A percentile compares a stretch with the other conserved stretches of the same genome.
Conservation (phyloP, 1,140 invertebrate genomes). For the Temnothorax nylanderi region DNA sequence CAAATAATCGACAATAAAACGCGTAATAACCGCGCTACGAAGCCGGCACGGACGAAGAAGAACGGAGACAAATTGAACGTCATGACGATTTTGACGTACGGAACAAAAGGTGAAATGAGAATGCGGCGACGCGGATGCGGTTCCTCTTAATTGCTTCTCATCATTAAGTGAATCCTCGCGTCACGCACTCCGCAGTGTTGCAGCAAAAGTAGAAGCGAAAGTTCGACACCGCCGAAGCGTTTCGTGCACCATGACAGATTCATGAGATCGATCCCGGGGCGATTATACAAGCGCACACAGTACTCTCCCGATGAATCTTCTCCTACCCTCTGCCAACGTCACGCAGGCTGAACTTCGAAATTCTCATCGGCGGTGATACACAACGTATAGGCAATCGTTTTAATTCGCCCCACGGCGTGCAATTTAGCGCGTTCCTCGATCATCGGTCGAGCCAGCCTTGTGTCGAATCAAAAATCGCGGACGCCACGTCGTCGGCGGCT, state of each 20-base stretch:
- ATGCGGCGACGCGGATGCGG: not conserved
- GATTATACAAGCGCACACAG: not conserved
- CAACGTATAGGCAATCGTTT: slow-evolving; percentile 37
- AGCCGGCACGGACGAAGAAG: slow-evolving; percentile 44
- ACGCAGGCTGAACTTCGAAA: slow-evolving; percentile 29
- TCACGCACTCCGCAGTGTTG: not conserved
- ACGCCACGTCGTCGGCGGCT: slow-evolving; percentile 57
- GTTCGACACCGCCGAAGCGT: not conserved
- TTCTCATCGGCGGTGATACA: slow-evolving; percentile 2
- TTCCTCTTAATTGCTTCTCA: slow-evolving; percentile 9
- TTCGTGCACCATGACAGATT: slow-evolving; percentile 40
- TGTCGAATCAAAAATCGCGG: slow-evolving; percentile 58
- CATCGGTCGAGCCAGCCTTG: slow-evolving; percentile 19
- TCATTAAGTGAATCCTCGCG: not conserved
- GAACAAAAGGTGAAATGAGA: slow-evolving; percentile 64
- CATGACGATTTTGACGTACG: slow-evolving; percentile 42
- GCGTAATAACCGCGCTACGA: slow-evolving; percentile 65
- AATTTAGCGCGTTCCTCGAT: slow-evolving; percentile 60
- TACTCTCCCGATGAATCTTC: slow-evolving; percentile 6
- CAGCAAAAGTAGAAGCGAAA: slow-evolving; percentile 4
- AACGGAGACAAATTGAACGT: slow-evolving; percentile 73
- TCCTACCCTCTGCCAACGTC: not conserved
- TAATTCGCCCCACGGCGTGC: slow-evolving; percentile 52
- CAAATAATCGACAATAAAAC: slow-evolving; percentile 80
- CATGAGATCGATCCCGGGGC: not conserved